These are phyloP conservation scores for Dorcus parallelipipedus DNA, from an alignment of 2,888 invertebrate species.

Conservation along the genomic window DNA sequence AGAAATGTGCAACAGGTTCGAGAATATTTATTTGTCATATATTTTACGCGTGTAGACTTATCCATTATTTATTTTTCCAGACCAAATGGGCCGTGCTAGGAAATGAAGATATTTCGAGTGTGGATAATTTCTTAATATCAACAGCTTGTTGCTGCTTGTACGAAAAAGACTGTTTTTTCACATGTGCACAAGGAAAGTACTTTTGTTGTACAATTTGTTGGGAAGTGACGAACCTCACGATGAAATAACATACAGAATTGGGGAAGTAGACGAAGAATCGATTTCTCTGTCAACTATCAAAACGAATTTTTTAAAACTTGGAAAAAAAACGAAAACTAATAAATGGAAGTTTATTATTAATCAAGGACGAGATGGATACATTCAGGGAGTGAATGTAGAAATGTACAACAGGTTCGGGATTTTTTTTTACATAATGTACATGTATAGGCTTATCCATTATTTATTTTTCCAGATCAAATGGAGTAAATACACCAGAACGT, in stretches of 20 bases:
- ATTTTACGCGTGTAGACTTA: not conserved
- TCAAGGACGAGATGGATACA: constrained; percentile 50
- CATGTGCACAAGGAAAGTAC: constrained; percentile 38
- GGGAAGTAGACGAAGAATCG: constrained; percentile 33
- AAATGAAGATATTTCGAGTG: constrained; percentile 46
- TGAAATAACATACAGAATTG: constrained; percentile 33
- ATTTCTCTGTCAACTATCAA: constrained; percentile 44
- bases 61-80: constrained; percentile 39
- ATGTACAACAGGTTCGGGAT: constrained; percentile 63
- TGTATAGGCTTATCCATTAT: not conserved
- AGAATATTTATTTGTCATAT: constrained; percentile 29
- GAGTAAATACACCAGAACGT: not conserved
- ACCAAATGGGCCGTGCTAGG: constrained; percentile 53
- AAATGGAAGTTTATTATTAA: constrained; percentile 71
- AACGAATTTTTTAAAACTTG: constrained; percentile 61
- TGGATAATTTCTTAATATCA: constrained; percentile 61
- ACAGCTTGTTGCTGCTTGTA: constrained; percentile 70
- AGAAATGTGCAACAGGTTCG: constrained; percentile 68
- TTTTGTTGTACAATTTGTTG: constrained; percentile 46
- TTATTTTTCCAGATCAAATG: constrained; percentile 45
- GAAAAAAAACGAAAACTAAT: constrained; percentile 57
- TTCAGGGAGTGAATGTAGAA: constrained; percentile 73
- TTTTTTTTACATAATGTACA: constrained; percentile 10
- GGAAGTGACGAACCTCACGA: constrained; percentile 32
- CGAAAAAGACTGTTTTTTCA: constrained; percentile 29